Evolutionary conservation across 2,797 vertebrate genomes (phyloP), one percentile per base, ranked within the genome.

Genomic region (Acipenser ruthenus): DNA sequence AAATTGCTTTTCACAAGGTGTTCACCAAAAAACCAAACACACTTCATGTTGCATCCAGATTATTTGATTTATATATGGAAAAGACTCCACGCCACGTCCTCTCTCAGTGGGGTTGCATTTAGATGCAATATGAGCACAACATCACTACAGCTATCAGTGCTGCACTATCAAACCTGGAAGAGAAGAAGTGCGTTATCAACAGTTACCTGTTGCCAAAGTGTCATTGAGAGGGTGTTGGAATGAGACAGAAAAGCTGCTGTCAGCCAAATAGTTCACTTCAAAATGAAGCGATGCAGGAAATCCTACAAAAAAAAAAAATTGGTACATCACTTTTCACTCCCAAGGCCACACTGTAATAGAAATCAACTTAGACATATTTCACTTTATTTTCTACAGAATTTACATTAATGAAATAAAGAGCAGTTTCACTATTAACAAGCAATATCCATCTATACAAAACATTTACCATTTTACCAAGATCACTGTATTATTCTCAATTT

Each of bases 171-270:
- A 50, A 9, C 51, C 50, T 9, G 5, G 5, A 55, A 6, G 61
- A 10, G 61, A 37, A 23, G 6, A n/a, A 52, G n/a, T n/a, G 10
- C 12, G 5, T 64, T n/a, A 49, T 49, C n/a, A 50, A 55, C 67
- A 72, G 88, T 55, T 85, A 95, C 93, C 89, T 67, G 91, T 89
- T 12, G 80, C 80, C 6, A 95, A 87, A 62, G 78, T 82, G 69
- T 85, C 79, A 0, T 69, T 55, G 49, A 72, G 18, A 0, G 88
- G 86, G 37, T 80, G 84, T 49, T 73, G 77, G 78, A 93, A 94
- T 55, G 88, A 89, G 71, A 94, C 83, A 49, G 83, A 90, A 67
- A 95, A 85, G 75, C 89, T 89, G 70, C 72, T 84, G 52, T 80
- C 84, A 7, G 77, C 86, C 94, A n/a, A 47, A 1, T 7, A 62